Base-by-base conservation (phyloP, 2,113 vertebrate species). In the Salvator merianae region DNA sequence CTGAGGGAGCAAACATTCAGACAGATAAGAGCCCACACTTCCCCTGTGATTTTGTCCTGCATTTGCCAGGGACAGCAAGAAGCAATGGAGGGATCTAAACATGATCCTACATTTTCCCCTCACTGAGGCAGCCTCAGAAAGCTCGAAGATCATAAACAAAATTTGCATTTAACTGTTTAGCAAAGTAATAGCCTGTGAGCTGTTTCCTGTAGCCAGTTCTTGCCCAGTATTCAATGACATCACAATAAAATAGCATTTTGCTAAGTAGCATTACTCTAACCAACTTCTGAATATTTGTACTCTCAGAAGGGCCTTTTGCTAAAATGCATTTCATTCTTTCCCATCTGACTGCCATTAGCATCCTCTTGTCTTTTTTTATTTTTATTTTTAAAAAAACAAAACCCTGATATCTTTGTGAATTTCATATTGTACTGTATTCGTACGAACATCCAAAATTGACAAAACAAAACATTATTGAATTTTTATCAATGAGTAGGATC, bases 401-500 rank as follows among this genome's bases (percentile, higher is more conserved):
- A 59, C 10, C 59, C 53, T 73, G 24, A 63, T 63, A 53, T 7
- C 5, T 12, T 22, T 77, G 12, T 28, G 32, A 32, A 20, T 0
- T 0, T 72, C 26, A 38, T n/a, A 74, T 28, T 14, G 59, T 47
- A 83, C 0, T 20, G 55, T 20, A 59, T 59, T 20, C 55, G 16
- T 59, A 59, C 5, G 55, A 59, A 59, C 55, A 59, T 59, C 55
- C 16, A 1, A 20, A 59, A 59, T 18, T 59, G 55, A 59, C 55
- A 59, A 59, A 20, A 59, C 55, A 59, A 59, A 59, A 59, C 80
- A 22, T 32, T 84, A 4, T 30, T 38, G 1, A 40, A 16, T 26
- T 22, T 66, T 73, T 34, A 88, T 6, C 40, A 77, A 84, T 40
- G 14, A 65, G 79, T 90, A 30, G 2, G 82, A 78, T 80, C 4